These are phyloP conservation scores for Tachysurus fulvidraco DNA, from an alignment of 2,113 vertebrate genomes.

Conservation along the genomic window DNA sequence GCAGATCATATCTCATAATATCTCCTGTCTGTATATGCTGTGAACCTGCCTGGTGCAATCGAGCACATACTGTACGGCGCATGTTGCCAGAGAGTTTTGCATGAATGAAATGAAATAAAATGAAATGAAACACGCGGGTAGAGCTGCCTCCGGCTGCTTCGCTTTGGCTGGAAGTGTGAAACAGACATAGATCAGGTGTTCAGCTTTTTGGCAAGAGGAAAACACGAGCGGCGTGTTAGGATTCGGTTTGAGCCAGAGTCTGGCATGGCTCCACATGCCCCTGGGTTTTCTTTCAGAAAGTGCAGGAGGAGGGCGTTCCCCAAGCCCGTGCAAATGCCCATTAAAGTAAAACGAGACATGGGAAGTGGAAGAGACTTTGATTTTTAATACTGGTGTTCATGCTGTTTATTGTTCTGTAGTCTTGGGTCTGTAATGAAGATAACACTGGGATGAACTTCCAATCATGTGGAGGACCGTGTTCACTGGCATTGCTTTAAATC, in stretches of 20 bases:
- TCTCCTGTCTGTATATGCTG: not conserved
- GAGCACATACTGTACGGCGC: not conserved
- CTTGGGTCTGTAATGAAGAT: not conserved
- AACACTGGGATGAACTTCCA: not conserved
- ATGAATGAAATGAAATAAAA: not conserved
- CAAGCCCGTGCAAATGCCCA: slow-evolving; percentile 25
- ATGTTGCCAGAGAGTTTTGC: slow-evolving; percentile 8
- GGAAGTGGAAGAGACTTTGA: slow-evolving; percentile 18
- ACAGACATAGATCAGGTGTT: slow-evolving; percentile 6
- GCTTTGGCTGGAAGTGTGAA: slow-evolving; percentile 21
- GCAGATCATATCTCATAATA: not conserved
- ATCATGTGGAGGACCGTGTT: not conserved
- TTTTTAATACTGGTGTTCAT: not conserved
- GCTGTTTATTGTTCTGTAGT: not conserved
- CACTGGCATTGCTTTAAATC: not conserved
- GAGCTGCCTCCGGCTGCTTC: slow-evolving; percentile 22
- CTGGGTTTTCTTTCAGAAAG: slow-evolving; percentile 37
- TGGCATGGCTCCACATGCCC: slow-evolving; percentile 55
- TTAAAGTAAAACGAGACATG: not conserved
- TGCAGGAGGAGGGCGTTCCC: slow-evolving; percentile 20
- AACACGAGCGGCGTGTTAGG: slow-evolving; percentile 48
- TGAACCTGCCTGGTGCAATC: not conserved
- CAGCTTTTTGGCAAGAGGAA: not conserved
- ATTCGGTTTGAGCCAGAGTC: slow-evolving; percentile 48
- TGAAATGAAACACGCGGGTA: slow-evolving; percentile 18